Evolutionary conservation across 2,797 vertebrate genomes (phyloP).

Genomic region (Ibycter americanus): DNA sequence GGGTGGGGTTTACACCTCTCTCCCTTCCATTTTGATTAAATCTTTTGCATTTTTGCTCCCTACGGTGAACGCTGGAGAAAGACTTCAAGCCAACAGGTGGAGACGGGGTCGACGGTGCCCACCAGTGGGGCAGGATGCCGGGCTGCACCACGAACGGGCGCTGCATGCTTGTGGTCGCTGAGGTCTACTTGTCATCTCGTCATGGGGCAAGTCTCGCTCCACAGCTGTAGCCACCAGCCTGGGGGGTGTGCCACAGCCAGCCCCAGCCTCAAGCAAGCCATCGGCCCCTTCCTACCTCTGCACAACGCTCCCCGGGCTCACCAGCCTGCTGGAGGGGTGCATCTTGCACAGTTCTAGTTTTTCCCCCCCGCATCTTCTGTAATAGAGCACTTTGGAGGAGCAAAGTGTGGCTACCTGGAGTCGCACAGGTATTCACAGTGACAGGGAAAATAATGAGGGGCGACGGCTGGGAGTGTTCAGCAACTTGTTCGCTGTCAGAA

Average conservation of each 20-base stretch:
- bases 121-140: neutral
- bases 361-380: neutral
- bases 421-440: neutral
- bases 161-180: rapidly evolving
- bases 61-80: neutral
- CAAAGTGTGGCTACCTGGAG: neutral
- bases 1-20: neutral
- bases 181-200: rapidly evolving
- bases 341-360: neutral
- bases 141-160: neutral
- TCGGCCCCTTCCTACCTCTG: neutral
- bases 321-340: rapidly evolving
- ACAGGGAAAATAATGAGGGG: neutral
- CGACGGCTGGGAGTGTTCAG: neutral
- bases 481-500: neutral
- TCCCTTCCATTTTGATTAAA: neutral
- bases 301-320: neutral
- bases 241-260: neutral
- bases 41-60: neutral
- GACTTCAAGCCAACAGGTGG: neutral
- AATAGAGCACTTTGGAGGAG: neutral
- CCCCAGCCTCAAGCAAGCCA: neutral
- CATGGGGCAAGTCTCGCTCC: rapidly evolving
- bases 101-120: rapidly evolving
- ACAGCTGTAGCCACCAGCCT: neutral